These are phyloP conservation scores for Melanargia galathea DNA, from an alignment of 2,888 invertebrate species.

Conservation along the genomic window DNA sequence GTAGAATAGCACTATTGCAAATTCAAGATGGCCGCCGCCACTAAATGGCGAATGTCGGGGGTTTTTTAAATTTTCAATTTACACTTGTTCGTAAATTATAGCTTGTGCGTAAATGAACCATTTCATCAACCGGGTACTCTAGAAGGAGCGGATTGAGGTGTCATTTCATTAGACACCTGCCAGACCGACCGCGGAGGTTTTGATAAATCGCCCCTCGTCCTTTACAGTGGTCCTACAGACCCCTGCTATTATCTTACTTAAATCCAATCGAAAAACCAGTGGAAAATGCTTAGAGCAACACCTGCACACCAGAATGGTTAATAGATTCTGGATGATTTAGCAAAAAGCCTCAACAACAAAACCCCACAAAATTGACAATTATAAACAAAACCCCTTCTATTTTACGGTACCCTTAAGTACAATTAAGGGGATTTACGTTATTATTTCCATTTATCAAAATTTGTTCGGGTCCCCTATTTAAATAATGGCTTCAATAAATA, in stretches of 20 bases:
- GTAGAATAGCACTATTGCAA: no score
- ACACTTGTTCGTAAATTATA: no score
- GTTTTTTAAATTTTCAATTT: no score
- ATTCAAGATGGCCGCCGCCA: no score
- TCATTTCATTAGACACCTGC: constrained; percentile 7
- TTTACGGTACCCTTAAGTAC: neutral
- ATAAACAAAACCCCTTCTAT: neutral
- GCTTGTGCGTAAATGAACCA: neutral
- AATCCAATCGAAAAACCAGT: constrained; percentile 6
- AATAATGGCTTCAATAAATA: neutral
- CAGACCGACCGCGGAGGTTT: neutral
- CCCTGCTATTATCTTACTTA: constrained; percentile 22
- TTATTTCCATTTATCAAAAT: neutral
- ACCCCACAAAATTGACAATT: no score
- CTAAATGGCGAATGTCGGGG: no score
- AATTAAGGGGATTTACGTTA: neutral
- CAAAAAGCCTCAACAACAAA: no score
- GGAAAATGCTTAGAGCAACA: neutral
- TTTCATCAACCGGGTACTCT: neutral
- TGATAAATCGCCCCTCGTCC: constrained; percentile 23
- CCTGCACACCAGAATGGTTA: constrained; percentile 5
- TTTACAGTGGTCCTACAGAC: constrained; percentile 16
- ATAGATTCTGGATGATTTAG: constrained; percentile 10
- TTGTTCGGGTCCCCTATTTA: neutral
- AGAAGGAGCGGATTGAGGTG: neutral